phyloP scores from a whole-genome alignment of 2,797 vertebrate genomes.

The Pseudocheirus occidentalis region DNA sequence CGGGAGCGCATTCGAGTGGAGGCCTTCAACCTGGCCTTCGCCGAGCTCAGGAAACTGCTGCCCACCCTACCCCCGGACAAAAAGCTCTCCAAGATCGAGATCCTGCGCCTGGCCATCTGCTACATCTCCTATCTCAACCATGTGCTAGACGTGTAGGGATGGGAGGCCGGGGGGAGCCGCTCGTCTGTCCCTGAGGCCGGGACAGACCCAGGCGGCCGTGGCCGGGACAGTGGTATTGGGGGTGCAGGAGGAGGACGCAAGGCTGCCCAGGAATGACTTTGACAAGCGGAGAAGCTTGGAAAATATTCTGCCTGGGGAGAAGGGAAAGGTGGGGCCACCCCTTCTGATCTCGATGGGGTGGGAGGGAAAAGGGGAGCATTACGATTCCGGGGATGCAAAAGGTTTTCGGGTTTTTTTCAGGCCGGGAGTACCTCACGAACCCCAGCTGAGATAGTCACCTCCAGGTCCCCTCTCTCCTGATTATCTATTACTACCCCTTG shows the following conservation, averaged over 20 bases:
- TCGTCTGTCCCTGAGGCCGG: background rate
- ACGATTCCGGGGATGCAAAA: background rate
- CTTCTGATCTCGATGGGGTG: conserved; percentile 5
- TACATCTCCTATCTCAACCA: conserved; percentile 93
- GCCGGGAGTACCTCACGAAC: conserved; percentile 5
- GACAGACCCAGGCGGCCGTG: background rate
- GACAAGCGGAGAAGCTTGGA: background rate
- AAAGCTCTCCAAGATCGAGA: conserved; percentile 93
- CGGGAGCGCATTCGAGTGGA: conserved; percentile 90
- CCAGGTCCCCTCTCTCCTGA: background rate
- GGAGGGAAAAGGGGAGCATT: conserved; percentile 1
- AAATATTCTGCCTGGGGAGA: background rate
- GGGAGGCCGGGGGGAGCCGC: background rate
- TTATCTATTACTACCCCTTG: background rate
- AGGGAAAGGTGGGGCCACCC: background rate
- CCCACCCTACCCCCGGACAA: conserved; percentile 92
- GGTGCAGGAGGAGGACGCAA: background rate
- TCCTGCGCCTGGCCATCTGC: conserved; percentile 90
- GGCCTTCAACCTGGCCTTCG: conserved; percentile 91
- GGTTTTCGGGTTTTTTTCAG: background rate
- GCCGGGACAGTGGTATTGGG: background rate
- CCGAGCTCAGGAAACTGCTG: conserved; percentile 89
- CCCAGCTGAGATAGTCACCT: background rate
- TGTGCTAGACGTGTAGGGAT: conserved; percentile 87
- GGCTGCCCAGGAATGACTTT: background rate